Conservation (phyloP, 2,113 vertebrate species). For the Charina bottae region DNA sequence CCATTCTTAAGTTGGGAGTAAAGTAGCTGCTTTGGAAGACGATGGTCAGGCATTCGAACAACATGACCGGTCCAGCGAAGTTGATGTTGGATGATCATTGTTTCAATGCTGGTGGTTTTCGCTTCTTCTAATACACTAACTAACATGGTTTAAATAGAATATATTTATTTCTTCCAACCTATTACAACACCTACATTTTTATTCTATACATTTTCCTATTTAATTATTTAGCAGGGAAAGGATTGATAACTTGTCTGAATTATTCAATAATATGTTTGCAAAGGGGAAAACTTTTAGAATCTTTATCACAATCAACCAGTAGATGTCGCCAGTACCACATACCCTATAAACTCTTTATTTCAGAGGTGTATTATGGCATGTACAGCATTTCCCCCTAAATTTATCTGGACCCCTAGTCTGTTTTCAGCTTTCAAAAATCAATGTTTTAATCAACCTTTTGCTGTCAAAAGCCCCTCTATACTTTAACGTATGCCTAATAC, state of each 20-base stretch:
- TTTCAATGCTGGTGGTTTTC: too few species aligned
- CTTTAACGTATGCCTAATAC: neutral
- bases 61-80: too few species aligned
- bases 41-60: too few species aligned
- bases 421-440: too few species aligned
- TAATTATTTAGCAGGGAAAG: neutral
- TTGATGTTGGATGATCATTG: too few species aligned
- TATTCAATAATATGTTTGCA: neutral
- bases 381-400: neutral
- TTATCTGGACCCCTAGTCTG: neutral
- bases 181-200: too few species aligned
- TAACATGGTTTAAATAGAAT: neutral
- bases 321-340: conserved; percentile 27
- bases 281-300: rapidly evolving
- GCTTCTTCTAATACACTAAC: too few species aligned
- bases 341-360: rapidly evolving
- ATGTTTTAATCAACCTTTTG: too few species aligned
- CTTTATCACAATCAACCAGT: rapidly evolving
- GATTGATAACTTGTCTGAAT: neutral
- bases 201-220: neutral
- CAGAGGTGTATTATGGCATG: neutral
- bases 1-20: too few species aligned
- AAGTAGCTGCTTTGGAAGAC: too few species aligned
- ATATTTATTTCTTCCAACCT: neutral
- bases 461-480: neutral